Conservation (phyloP, 1,140 invertebrate genomes). For the Leptopilina clavipes region DNA sequence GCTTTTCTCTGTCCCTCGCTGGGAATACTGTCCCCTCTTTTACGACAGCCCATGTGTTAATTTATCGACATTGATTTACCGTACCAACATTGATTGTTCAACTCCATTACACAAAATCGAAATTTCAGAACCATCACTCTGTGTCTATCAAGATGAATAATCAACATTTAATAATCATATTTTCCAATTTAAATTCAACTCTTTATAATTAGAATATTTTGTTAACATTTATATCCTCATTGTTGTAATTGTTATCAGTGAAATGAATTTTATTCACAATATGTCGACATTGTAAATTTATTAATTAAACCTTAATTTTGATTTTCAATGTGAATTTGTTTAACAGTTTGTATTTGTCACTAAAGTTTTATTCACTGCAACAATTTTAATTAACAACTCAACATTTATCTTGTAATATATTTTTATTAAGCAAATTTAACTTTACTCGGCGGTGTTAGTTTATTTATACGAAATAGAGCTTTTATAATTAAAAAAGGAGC, state of each 20-base stretch:
- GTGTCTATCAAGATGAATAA: neutral
- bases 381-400: no score
- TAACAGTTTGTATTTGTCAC: no score
- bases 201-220: neutral
- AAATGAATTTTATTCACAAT: no score
- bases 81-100: conserved; percentile 20
- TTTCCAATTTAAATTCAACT: neutral
- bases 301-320: no score
- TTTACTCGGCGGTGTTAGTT: no score
- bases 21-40: neutral
- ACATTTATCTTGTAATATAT: no score
- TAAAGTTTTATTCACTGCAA: no score
- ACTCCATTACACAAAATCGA: conserved; percentile 23
- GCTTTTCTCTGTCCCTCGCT: neutral
- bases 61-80: conserved; percentile 21
- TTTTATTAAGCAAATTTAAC: no score
- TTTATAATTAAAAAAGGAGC: no score
- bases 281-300: no score
- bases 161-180: conserved; percentile 8
- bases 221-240: neutral
- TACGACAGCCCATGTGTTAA: conserved; percentile 15
- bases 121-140: conserved; percentile 7
- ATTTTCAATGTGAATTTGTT: no score
- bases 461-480: no score
- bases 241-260: neutral